These are phyloP conservation scores for Ibidorhyncha struthersii DNA, from an alignment of 2,113 vertebrate genomes.

Conservation along the genomic window DNA sequence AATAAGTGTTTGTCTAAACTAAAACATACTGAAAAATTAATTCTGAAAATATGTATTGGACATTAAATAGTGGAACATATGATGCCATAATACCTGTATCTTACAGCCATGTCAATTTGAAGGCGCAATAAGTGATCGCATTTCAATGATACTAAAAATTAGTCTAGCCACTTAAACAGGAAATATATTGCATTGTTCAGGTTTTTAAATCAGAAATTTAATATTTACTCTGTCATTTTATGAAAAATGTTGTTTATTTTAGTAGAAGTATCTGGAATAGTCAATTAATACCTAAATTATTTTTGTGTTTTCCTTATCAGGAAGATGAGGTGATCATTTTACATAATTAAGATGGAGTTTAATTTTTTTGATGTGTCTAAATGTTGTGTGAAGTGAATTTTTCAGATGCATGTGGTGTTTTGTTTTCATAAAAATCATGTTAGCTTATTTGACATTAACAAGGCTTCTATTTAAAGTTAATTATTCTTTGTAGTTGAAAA, in stretches of 20 bases:
- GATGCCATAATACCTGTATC: neutral
- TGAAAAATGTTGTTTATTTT: neutral
- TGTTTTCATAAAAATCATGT: constrained; percentile 31
- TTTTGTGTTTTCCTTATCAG: constrained; percentile 84
- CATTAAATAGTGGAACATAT: neutral
- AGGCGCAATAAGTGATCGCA: neutral
- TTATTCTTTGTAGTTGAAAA: neutral
- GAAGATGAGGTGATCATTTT: constrained; percentile 93
- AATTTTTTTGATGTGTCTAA: constrained; percentile 66
- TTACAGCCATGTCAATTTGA: neutral
- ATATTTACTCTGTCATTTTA: neutral
- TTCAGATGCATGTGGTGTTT: constrained; percentile 74
- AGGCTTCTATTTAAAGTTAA: neutral
- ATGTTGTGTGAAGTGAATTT: constrained; percentile 74
- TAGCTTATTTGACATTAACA: constrained; percentile 21
- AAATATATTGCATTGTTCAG: neutral
- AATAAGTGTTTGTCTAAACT: neutral
- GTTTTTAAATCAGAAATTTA: neutral
- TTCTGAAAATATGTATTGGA: neutral
- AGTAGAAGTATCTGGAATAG: neutral
- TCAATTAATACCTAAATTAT: constrained; percentile 77
- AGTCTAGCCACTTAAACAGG: neutral
- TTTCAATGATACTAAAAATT: neutral
- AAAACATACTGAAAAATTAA: neutral
- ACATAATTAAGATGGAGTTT: constrained; percentile 68